Evolutionary conservation across 2,888 invertebrate genomes (phyloP).

Genomic region (Papilio gigon): DNA sequence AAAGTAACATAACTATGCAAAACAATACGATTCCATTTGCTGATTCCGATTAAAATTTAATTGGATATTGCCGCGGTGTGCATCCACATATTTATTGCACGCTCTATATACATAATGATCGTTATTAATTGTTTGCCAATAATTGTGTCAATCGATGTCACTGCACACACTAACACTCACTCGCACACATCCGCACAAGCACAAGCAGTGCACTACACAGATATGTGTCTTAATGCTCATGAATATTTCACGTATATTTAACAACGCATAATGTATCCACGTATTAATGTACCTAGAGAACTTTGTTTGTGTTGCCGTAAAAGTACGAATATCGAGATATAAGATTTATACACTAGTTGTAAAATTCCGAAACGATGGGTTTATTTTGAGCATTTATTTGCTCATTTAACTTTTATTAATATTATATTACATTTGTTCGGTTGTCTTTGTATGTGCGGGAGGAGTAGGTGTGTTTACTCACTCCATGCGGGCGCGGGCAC

Average conservation of each 20-base stretch:
- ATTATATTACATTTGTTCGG: no score
- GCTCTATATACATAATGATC: conserved; percentile 27
- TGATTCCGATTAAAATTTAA: conserved; percentile 39
- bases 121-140: conserved; percentile 36
- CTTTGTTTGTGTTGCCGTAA: no score
- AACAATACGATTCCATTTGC: conserved; percentile 40
- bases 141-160: conserved; percentile 26
- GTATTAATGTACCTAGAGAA: not conserved
- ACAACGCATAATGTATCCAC: not conserved
- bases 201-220: not conserved
- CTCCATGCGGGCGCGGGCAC: conserved; percentile 98
- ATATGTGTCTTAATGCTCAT: not conserved
- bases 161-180: not conserved
- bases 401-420: no score
- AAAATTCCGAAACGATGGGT: no score
- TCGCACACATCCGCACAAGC: not conserved
- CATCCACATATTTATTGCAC: conserved; percentile 8
- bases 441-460: no score
- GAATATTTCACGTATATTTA: not conserved
- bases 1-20: conserved; percentile 39
- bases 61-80: conserved; percentile 30
- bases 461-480: conserved; percentile 84
- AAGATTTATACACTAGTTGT: no score
- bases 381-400: no score
- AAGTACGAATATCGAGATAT: no score